Evolutionary conservation across 1,140 invertebrate genomes (phyloP), one percentile per base, ranked within the genome.

Genomic region (Macrobrachium nipponense): DNA sequence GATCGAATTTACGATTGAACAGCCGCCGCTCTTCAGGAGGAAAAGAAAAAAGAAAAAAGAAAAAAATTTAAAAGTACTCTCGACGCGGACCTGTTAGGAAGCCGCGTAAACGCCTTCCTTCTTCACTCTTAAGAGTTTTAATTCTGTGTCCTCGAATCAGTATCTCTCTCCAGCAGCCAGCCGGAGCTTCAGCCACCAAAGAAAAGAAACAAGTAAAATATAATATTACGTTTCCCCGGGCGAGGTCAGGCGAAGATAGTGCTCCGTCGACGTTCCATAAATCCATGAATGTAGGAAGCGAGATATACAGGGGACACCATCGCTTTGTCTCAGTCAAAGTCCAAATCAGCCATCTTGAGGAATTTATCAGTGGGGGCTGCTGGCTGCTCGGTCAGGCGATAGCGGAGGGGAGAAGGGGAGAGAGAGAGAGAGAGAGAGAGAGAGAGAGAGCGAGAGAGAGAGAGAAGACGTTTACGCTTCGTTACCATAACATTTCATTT

Each of bases 241-340:
- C 64, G 80, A 81, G 80, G 80, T 44, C 60, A 14, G 6, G 18
- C 12, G 51, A 59, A 85, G 76, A 79, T 79, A 70, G 72, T 61
- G 62, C 70, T 79, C 68, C 75, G 61, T 15, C 20, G 76, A 79
- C 75, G 82, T 68, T 79, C 82, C 76, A 78, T 85, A 85, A 85
- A 85, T 85, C 77, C 82, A 85, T 85, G 78, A 85, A 85, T 85
- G 82, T 85, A 85, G 64, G 82, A 85, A 51, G 76, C 5, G 76
- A 85, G 82, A 85, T 85, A 85, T 85, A 85, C 82, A 62, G 27
- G 14, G 58, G 82, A 85, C 82, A 62, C 66, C 58, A 64, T 61
- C 82, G 61, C 82, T 85, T 85, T 85, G 82, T 85, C 82, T 85
- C 76, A 85, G 82, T 85, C 82, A 70, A 79, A 85, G 82, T 85